These are phyloP conservation scores for Oryzias javanicus DNA, from an alignment of 2,113 vertebrate species.

Conservation along the genomic window DNA sequence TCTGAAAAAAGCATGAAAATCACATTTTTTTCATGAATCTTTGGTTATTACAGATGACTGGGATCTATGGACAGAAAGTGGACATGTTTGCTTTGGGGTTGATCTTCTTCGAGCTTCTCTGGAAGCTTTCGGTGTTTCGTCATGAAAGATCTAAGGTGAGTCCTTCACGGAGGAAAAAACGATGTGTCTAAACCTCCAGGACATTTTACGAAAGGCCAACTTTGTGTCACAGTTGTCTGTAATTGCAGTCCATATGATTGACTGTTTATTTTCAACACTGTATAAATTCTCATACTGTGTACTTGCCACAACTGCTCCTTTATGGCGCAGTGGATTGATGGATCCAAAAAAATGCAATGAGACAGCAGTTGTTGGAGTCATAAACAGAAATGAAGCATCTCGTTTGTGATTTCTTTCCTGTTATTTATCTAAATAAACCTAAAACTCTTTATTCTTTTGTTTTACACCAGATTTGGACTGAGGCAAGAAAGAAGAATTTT, in stretches of 20 bases:
- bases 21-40: too few relatives aligned
- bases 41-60: constrained; percentile 2
- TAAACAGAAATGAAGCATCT: too few relatives aligned
- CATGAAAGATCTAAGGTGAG: constrained; percentile 52
- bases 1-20: too few relatives aligned
- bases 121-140: constrained; percentile 14
- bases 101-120: constrained; percentile 84
- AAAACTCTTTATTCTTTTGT: neutral
- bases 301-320: too few relatives aligned
- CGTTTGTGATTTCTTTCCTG: too few relatives aligned
- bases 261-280: too few relatives aligned
- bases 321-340: too few relatives aligned
- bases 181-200: neutral
- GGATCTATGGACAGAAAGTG: constrained; percentile 78
- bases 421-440: neutral
- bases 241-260: too few relatives aligned
- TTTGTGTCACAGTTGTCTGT: too few relatives aligned
- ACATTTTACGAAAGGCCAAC: neutral
- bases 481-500: constrained; percentile 27
- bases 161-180: neutral
- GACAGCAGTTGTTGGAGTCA: too few relatives aligned
- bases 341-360: too few relatives aligned
- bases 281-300: too few relatives aligned
- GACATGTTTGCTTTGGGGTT: constrained; percentile 87
- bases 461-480: constrained; percentile 30